Evolutionary conservation across 2,113 vertebrate species (phyloP), one percentile per base, ranked within the genome.

Genomic region (Anguilla rostrata): DNA sequence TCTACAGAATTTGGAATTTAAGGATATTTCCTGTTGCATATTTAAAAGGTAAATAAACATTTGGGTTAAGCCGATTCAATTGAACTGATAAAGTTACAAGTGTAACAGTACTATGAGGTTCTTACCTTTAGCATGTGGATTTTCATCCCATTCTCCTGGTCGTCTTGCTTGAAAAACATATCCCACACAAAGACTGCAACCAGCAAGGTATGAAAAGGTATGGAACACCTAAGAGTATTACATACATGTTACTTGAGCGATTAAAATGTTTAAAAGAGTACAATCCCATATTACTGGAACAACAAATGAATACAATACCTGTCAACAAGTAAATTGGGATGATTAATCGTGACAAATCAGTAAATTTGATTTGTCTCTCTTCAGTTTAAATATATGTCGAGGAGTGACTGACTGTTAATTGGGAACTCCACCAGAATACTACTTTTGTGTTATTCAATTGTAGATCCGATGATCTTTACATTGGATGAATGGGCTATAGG

Each of bases 141-240:
- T 93, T 86, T 97, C 97, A 11, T 96, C 97, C 88, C 95, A 97
- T 81, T 96, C 97, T 87, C 93, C 93, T 3, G 96, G 94, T 86
- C 97, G 93, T 85, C 93, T 96, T 84, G 87, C 98, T 94, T 95
- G 92, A 94, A 92, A 95, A 84, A 98, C 96, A 92, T 97, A 97
- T 90, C 97, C 98, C 91, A 94, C 94, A 93, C 95, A 96, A 92
- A 97, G 92, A 84, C 95, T 95, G 86, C 94, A 81, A 85, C 95
- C 94, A 85, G 96, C 90, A 84, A 96, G 94, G 91, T 97, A 94
- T 83, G 94, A 93, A 90, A 97, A 91, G 87, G 95, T 91, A 84
- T 95, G 93, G 90, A 96, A 92, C 78, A 97, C 95, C 98, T 99
- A 94, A 53, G 63, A 63, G 85, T 7, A 82, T 22, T 60, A 83